Evolutionary conservation across 2,113 vertebrate species (phyloP).

Genomic region (Oreocharis arfaki): DNA sequence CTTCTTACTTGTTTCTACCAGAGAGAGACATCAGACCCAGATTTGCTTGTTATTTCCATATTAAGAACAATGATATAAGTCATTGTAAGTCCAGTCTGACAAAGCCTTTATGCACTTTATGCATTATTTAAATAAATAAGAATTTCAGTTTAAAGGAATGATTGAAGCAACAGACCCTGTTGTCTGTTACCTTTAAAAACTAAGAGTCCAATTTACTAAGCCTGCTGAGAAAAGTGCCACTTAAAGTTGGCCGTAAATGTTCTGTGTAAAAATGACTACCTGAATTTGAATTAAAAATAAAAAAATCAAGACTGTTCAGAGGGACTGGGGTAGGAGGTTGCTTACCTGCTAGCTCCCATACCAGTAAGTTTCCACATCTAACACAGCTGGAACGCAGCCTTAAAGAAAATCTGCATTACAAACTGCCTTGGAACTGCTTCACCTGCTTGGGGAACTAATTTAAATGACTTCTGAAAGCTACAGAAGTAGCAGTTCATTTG

Average conservation of each 20-base stretch:
- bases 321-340: neutral
- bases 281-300: neutral
- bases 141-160: neutral
- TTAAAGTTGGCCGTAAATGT: neutral
- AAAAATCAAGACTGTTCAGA: neutral
- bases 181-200: neutral
- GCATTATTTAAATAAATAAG: neutral
- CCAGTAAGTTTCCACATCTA: neutral
- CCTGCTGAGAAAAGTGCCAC: neutral
- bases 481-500: slow-evolving; percentile 29
- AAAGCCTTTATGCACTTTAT: neutral
- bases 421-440: slow-evolving; percentile 13
- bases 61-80: neutral
- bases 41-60: neutral
- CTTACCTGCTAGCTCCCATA: neutral
- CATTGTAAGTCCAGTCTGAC: neutral
- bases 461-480: slow-evolving; percentile 6
- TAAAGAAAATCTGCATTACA: slow-evolving; percentile 11
- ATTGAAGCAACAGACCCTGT: neutral
- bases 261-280: neutral
- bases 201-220: neutral
- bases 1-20: neutral
- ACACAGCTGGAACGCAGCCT: slow-evolving; percentile 6
- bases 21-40: neutral
- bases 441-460: slow-evolving; percentile 14